Evolutionary conservation across 35 echinoderm and acorn worm species (phyloP), one percentile per base, ranked within the genome.

Genomic region (Diadema setosum): DNA sequence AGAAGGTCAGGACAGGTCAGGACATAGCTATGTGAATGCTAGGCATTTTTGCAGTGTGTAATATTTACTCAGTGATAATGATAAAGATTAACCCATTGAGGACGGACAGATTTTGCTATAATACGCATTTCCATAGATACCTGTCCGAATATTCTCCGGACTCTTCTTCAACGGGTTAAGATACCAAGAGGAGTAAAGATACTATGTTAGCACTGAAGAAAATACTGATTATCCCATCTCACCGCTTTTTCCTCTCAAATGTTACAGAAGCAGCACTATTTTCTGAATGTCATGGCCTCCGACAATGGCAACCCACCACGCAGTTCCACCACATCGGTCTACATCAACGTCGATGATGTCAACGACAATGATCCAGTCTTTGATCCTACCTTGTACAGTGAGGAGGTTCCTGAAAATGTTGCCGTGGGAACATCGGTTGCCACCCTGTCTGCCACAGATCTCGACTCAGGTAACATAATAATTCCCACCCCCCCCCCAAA

Each of bases 281-380:
- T 85, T 59, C 80, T 99, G 31, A 94, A 86, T 39, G 90, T 99
- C 2, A 39, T 58, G 61, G 92, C 93, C 27, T 90, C 65, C 5
- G 96, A 99, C 42, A 63, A 83, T 29, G 96, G 96, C 30, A 58
- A 84, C 34, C 6, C 83, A 20, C 87, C 96, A 1, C 57, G 86
- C 27, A 82, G 81, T 15, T 88, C 92, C 5, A 75, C 50, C 26
- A 82, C 89, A 0, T 70, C 75, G 3, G 81, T 94, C 31, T 99
- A 99, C 90, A 58, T 99, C 92, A 99, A 87, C 50, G 80, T 94
- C 25, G 34, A 91, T 24, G 96, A 99, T 50, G 40, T 99, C 57
- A 99, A 99, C 89, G 96, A 99, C 61, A 92, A 99, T 64, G 42
- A 56, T 9, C 96, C 96, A 0, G 57, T 89, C 69, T 94, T 95